Base-by-base conservation (phyloP, 2,888 invertebrate species). In the Byasa hedistus region DNA sequence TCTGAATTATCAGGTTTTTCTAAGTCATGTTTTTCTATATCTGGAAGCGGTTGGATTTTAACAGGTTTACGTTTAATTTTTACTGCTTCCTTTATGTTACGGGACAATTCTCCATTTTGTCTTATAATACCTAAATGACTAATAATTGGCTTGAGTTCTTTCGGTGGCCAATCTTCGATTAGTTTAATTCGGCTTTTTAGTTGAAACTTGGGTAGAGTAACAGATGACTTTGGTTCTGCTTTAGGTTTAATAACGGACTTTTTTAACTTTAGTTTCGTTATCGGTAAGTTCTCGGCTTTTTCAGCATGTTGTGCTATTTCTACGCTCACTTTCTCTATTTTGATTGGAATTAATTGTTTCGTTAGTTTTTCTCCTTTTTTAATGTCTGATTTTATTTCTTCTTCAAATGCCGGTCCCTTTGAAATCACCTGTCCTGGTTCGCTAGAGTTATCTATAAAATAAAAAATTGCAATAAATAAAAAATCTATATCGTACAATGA, bases 101-200 rank as follows among this genome's bases (percentile, higher is more conserved):
- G 92, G 0, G 96, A 95, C 12, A 96, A 77, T 69, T 94, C 93
- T 23, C 95, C 95, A 72, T 90, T 92, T 75, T 93, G 93, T 74
- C 92, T 93, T 1, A 93, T 74, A 57, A 93, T 93, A 67, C 93
- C 93, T 68, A 95, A 80, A 62, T 85, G 82, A 5, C 92, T 89
- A 12, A 94, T 81, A 36, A 89, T 78, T 0, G 94, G 93, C 71
- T 89, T 85, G 10, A 93, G 76, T 65, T 92, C 85, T 70, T 91
- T 82, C 2, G 95, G 93, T 21, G 95, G 94, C 89, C 94, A 95
- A 65, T 94, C 94, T 57, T 89, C 83, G 36, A 92, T 73, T 73
- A 92, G 92, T 55, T 86, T 92, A n/a, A 96, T 95, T 71, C 95
- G 92, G 79, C 96, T 96, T 76, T 95, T 95, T 0, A 96, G 84